A percentile compares a stretch with the other conserved stretches of the same genome.
Evolutionary conservation across 2,113 vertebrate species (phyloP).

Genomic region (Erythrolamprus reginae): DNA sequence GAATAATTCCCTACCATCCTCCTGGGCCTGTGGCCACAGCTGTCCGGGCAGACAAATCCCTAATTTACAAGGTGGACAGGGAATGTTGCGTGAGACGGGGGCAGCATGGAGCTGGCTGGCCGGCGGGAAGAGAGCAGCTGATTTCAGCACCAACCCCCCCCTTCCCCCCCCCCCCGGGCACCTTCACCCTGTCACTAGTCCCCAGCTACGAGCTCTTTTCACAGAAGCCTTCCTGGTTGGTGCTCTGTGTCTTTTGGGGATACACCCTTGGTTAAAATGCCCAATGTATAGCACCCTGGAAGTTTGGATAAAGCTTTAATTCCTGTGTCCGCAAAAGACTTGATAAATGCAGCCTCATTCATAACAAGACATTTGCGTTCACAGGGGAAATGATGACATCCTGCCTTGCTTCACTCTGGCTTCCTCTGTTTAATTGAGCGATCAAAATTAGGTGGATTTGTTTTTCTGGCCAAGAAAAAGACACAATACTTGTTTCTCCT

Average conservation of each 20-base stretch:
- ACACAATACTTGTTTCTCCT: not conserved
- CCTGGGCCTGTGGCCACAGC: not conserved
- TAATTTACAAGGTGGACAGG: no score
- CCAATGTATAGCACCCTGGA: not conserved
- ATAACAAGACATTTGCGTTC: not conserved
- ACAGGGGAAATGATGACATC: not conserved
- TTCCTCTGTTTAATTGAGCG: not conserved
- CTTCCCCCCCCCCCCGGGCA: fast-evolving
- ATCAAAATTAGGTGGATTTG: not conserved
- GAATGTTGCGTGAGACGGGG: not conserved
- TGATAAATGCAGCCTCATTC: not conserved
- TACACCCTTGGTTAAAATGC: not conserved
- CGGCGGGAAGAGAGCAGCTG: not conserved
- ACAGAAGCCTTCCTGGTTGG: not conserved
- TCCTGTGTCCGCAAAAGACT: not conserved
- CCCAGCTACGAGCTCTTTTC: not conserved
- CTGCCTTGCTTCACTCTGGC: not conserved
- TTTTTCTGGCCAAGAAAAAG: not conserved
- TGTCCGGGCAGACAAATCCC: not conserved
- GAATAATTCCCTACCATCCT: not conserved
- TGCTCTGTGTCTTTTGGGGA: not conserved
- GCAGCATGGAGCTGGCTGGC: not conserved
- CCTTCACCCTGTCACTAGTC: no score
- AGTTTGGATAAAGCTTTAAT: not conserved
- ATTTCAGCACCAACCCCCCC: not conserved